Evolutionary conservation across 2,113 vertebrate species (phyloP).

Genomic region (Desmodus rotundus): DNA sequence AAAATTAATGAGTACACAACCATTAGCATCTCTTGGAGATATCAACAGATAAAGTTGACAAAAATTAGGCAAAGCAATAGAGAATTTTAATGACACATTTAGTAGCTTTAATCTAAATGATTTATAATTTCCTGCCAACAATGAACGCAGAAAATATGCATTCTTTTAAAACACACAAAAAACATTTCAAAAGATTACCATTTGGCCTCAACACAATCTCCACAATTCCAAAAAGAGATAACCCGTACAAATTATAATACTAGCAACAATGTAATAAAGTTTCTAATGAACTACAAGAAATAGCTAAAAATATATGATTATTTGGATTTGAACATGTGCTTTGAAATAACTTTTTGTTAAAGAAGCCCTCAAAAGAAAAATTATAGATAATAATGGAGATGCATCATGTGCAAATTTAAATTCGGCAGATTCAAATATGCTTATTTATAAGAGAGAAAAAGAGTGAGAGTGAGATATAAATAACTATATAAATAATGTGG

Average conservation of each 20-base stretch:
- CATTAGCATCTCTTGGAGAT: not conserved
- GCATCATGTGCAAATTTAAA: not conserved
- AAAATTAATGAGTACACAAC: not conserved
- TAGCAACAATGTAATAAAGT: not conserved
- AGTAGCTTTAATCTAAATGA: not conserved
- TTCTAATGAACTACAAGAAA: not conserved
- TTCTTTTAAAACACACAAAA: not conserved
- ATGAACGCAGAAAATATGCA: not conserved
- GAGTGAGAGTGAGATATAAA: slow-evolving; percentile 22
- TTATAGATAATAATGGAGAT: not conserved
- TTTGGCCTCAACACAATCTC: not conserved
- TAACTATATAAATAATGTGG: slow-evolving; percentile 24
- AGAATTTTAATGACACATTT: not conserved
- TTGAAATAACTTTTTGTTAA: slow-evolving; percentile 18
- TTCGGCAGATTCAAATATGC: slow-evolving; percentile 7
- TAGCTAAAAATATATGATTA: not conserved
- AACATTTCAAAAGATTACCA: not conserved
- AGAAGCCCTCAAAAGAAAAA: not conserved
- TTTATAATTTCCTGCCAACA: not conserved
- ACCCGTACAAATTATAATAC: not conserved
- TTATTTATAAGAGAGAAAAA: not conserved
- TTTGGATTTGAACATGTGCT: not conserved
- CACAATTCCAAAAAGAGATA: not conserved
- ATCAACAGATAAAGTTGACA: not conserved
- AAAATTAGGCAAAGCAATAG: not conserved